Base-by-base conservation (phyloP, 2,888 invertebrate species). In the Lordiphosa andalusiaca region DNA sequence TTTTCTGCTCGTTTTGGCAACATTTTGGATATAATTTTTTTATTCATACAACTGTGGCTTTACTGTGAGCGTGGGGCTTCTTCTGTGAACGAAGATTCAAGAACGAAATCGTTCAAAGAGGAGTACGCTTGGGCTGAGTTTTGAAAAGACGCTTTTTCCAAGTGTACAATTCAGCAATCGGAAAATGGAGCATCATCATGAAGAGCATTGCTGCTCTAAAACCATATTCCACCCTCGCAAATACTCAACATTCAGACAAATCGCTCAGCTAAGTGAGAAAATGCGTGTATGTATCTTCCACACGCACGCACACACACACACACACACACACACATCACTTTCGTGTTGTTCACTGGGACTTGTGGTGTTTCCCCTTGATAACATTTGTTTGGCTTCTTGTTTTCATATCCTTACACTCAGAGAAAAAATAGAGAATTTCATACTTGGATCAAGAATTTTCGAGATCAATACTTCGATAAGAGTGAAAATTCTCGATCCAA, bases 211-310 rank as follows among this genome's bases (percentile, higher is more conserved):
- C 61, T 59, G 38, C 56, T 5, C 16, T 30, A 19, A 13, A 63
- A 63, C 53, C 67, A 71, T 67, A 64, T 73, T 73, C 73, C 74
- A 73, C 71, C 71, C 75, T 74, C 75, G 55, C 61, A 52, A 62
- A 62, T 59, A 49, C 59, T 60, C 51, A 51, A 60, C 62, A 67
- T 69, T 64, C 63, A 69, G 65, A 74, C 59, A 71, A 71, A 59
- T 50, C 50, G 36, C 46, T 41, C 13, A 48, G 25, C 33, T 36
- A 37, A 37, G 12, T 38, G 21, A 5, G 37, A 38, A 16, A 30
- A 38, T 38, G 36, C 23, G 13, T 33, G 25, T 19, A 39, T 67
- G 63, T 61, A 41, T 67, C 58, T 69, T 38, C n/a, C 41, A 44
- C 41, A 44, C 30, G 30, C 42, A 30, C 42, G 16, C 59, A 53